A percentile compares a stretch with the other conserved stretches of the same genome.
These are phyloP conservation scores for Anolis apletophallus DNA, from an alignment of 2,797 vertebrate genomes.

Conservation along the genomic window DNA sequence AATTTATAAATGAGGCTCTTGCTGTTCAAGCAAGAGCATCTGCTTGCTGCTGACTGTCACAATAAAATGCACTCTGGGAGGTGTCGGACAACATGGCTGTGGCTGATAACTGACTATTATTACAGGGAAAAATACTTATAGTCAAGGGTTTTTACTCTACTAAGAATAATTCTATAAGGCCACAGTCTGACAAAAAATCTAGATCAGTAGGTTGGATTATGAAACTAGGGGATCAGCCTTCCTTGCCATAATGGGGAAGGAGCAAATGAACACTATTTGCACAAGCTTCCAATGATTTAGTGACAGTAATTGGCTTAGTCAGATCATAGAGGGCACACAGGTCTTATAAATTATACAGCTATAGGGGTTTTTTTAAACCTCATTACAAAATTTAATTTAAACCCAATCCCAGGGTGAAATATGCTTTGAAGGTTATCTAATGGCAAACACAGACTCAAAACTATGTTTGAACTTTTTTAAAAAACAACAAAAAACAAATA, in stretches of 20 bases:
- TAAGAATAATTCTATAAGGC: neutral
- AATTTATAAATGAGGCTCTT: constrained; percentile 30
- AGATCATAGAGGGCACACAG: neutral
- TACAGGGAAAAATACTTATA: neutral
- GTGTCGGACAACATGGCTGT: neutral
- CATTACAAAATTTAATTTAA: neutral
- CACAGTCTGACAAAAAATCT: neutral
- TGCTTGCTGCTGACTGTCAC: constrained; percentile 21
- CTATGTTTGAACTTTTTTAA: neutral
- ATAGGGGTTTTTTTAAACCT: neutral
- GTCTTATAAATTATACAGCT: neutral
- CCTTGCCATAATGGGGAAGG: neutral
- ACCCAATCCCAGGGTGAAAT: neutral
- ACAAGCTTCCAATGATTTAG: neutral
- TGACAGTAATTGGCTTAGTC: neutral
- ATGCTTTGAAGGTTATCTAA: neutral
- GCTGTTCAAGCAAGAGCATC: constrained; percentile 46
- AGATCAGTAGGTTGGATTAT: neutral
- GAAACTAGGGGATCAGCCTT: neutral
- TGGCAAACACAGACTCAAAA: neutral
- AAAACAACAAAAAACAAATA: too few relatives aligned
- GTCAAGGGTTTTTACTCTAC: neutral
- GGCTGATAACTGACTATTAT: neutral
- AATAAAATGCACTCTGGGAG: neutral
- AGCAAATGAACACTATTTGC: neutral